phyloP scores from a whole-genome alignment of 2,113 vertebrate genomes.

The Paraplagusia blochii region DNA sequence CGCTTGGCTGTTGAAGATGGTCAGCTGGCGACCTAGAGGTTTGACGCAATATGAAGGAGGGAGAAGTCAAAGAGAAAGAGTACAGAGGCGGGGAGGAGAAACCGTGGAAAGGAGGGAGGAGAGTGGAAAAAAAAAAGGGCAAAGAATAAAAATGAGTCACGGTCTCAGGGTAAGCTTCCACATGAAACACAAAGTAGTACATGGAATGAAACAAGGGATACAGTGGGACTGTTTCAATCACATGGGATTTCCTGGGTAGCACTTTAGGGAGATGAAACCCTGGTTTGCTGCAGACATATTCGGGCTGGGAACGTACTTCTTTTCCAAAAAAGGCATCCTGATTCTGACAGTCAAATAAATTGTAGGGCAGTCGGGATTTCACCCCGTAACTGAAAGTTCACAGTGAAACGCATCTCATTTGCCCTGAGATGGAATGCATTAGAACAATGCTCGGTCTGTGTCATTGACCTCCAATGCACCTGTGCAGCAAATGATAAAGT shows the following conservation, averaged over 20 bases:
- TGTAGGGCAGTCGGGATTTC: slow-evolving; percentile 41
- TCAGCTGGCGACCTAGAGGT: slow-evolving; percentile 86
- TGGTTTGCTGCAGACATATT: slow-evolving; percentile 45
- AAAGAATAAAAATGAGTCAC: slow-evolving; percentile 47
- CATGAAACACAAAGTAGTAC: slow-evolving; percentile 17
- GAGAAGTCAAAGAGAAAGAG: slow-evolving; percentile 5
- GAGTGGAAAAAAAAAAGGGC: slow-evolving; percentile 20
- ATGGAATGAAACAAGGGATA: slow-evolving; percentile 26
- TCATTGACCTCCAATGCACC: slow-evolving; percentile 65
- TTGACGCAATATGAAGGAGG: background rate
- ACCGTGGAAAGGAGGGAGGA: slow-evolving; percentile 2
- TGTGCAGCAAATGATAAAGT: slow-evolving; percentile 67
- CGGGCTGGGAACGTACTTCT: slow-evolving; percentile 21
- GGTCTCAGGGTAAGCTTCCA: slow-evolving; percentile 18
- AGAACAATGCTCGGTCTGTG: slow-evolving; percentile 53
- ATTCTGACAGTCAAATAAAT: slow-evolving; percentile 63
- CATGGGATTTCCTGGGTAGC: slow-evolving; percentile 48
- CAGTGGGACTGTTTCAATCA: slow-evolving; percentile 36
- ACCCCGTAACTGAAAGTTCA: slow-evolving; percentile 51
- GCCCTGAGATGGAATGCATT: slow-evolving; percentile 66
- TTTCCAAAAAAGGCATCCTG: slow-evolving; percentile 20
- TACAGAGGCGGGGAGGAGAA: slow-evolving; percentile 13
- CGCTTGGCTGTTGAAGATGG: slow-evolving; percentile 96
- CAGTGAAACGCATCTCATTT: slow-evolving; percentile 61
- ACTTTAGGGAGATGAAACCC: slow-evolving; percentile 60